Conservation (phyloP, 2,888 invertebrate species). For the Limnephilus rhombicus region DNA sequence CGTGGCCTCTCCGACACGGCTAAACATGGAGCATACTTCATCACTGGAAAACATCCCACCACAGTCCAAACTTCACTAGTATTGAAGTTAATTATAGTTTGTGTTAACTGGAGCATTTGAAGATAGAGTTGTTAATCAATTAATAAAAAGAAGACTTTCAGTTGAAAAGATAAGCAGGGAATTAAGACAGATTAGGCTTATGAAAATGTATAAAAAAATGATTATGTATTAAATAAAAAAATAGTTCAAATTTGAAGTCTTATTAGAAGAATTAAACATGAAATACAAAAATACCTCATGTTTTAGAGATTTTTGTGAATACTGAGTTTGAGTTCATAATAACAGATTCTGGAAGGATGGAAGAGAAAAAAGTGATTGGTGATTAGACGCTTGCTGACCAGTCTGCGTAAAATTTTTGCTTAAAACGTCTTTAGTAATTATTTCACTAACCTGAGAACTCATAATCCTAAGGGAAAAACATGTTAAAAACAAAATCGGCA, state of each 20-base stretch:
- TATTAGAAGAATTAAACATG: not conserved
- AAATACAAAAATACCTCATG: not conserved
- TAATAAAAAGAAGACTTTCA: not conserved
- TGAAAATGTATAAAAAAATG: not conserved
- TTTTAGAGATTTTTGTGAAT: not conserved
- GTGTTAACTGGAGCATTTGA: slow-evolving; percentile 23
- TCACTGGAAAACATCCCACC: slow-evolving; percentile 51
- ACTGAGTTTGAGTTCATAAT: not conserved
- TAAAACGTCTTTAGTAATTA: slow-evolving; percentile 37
- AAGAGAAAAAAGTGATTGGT: not conserved
- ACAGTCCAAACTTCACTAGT: slow-evolving; percentile 30
- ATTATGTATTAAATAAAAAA: not conserved
- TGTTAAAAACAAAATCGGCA: slow-evolving; percentile 46
- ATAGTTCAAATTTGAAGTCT: not conserved
- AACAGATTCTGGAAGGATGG: not conserved
- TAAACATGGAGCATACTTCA: slow-evolving; percentile 44
- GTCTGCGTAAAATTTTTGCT: not conserved
- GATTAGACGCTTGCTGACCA: slow-evolving; percentile 6
- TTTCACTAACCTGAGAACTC: slow-evolving; percentile 57
- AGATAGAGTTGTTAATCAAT: not conserved
- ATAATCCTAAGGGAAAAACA: slow-evolving; percentile 58
- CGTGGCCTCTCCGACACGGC: slow-evolving; percentile 24
- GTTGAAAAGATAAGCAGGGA: not conserved
- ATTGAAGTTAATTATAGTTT: slow-evolving; percentile 6
- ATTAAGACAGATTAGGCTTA: not conserved